A percentile compares a stretch with the other conserved stretches of the same genome.
Evolutionary conservation across 2,797 vertebrate genomes (phyloP).

Genomic region (Lacerta bilineata): DNA sequence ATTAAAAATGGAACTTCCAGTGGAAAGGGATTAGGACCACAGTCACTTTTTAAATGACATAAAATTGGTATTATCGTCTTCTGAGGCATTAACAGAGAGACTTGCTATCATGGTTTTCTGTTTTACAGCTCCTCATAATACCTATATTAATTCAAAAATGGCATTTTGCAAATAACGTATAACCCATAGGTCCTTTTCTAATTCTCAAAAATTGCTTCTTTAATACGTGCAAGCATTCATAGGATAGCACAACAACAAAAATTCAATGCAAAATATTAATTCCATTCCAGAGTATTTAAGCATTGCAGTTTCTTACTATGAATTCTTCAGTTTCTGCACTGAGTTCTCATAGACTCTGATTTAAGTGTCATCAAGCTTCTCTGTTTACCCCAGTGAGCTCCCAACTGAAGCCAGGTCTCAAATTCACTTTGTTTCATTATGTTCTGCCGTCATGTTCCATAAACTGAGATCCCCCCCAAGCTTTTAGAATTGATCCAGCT

Average conservation of each 20-base stretch:
- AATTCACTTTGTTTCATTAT: background rate
- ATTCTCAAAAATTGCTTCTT: background rate
- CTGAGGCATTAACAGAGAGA: no score
- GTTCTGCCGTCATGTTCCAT: background rate
- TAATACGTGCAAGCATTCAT: background rate
- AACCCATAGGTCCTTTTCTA: background rate
- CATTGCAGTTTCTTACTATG: background rate
- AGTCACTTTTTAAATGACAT: no score
- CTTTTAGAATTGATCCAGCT: constrained; percentile 28
- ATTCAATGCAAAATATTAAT: background rate
- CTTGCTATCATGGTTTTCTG: no score
- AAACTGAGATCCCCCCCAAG: background rate
- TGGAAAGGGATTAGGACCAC: no score
- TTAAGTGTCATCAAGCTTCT: background rate
- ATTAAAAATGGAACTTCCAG: no score
- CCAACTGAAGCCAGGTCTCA: background rate
- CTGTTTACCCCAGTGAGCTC: background rate
- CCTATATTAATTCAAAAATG: background rate
- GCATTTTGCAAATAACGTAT: background rate
- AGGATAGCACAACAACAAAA: background rate
- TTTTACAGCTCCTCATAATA: no score
- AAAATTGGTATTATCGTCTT: no score
- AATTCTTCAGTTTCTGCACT: background rate
- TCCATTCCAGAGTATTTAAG: background rate
- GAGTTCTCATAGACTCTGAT: background rate